Base-by-base conservation (phyloP, 2,113 vertebrate species). In the Meles meles region DNA sequence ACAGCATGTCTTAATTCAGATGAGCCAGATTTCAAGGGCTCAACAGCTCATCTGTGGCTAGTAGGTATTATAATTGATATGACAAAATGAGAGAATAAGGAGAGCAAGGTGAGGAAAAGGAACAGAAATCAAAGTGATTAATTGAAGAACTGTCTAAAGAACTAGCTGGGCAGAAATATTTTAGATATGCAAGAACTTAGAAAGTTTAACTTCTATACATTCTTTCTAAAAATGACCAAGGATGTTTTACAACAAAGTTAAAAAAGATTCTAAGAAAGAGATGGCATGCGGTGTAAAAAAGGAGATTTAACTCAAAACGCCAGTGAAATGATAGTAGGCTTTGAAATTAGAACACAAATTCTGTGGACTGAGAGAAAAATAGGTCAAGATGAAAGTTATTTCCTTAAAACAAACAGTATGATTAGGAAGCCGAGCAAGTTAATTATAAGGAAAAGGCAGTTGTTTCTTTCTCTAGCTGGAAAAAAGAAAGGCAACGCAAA, bases 331-430 rank as follows among this genome's bases (percentile, higher is more conserved):
- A 27, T 10, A 87, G 37, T 57, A 95, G 52, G 55, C 42, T 57
- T 90, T 74, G 55, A 88, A 67, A 93, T 72, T 3, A 90, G 21
- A 93, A 77, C 11, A 79, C 25, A 18, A 87, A 57, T 63, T 80
- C 29, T 52, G 23, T 77, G 39, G 31, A 74, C 65, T 67, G 87
- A 83, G 11, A 55, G 63, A 79, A 90, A 87, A 93, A 67, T 90
- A 25, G 67, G 37, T 74, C 52, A 83, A 88, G 76, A 93, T 14
- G 21, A 61, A 86, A 52, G 34, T 83, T 59, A 87, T 55, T 96
- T 94, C 59, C 55, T 57, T 65, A 17, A 52, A 94, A 93, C 5
- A 90, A 97, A 96, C 20, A n/a, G 63, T 25, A 67, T 61, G 93
- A 93, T 42, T 91, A 90, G 77, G 18, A 88, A 82, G 57, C 86